Conservation (phyloP, 1,140 invertebrate species). For the Nebria ingens region DNA sequence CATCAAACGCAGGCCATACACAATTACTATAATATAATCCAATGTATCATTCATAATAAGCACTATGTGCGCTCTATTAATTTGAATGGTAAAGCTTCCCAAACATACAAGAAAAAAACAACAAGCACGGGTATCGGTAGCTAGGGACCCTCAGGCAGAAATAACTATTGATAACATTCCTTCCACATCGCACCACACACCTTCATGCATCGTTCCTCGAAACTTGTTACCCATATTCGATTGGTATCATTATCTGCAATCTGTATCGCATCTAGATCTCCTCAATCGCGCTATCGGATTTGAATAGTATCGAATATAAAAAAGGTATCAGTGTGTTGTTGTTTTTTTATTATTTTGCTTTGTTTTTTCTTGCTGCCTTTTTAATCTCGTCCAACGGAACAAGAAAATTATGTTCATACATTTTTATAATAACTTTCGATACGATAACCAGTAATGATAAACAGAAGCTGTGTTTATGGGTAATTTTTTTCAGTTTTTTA, state of each 20-base stretch:
- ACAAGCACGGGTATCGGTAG: slow-evolving; percentile 3
- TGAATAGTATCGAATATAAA: slow-evolving; percentile 4
- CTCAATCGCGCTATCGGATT: neutral
- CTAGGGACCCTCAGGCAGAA: neutral
- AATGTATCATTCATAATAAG: slow-evolving; percentile 9
- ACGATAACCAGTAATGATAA: slow-evolving; percentile 5
- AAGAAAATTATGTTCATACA: slow-evolving; percentile 6
- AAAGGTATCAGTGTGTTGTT: neutral
- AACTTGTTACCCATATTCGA: neutral
- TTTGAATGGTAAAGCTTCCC: slow-evolving; percentile 4
- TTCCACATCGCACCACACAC: too few relatives aligned
- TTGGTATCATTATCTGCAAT: slow-evolving; percentile 7
- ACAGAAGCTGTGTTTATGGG: slow-evolving; percentile 4
- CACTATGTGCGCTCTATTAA: slow-evolving; percentile 3
- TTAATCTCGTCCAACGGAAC: neutral
- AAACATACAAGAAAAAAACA: neutral
- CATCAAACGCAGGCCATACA: neutral
- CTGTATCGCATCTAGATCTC: slow-evolving; percentile 7
- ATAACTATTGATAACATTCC: neutral
- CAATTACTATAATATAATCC: slow-evolving; percentile 9
- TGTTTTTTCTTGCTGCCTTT: neutral
- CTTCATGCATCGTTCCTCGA: neutral
- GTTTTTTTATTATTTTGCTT: too few relatives aligned
- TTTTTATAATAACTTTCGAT: slow-evolving; percentile 3
- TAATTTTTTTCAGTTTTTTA: neutral